A percentile compares a stretch with the other conserved stretches of the same genome.
Conservation (phyloP, 2,113 vertebrate genomes). For the Oenanthe oenanthe region DNA sequence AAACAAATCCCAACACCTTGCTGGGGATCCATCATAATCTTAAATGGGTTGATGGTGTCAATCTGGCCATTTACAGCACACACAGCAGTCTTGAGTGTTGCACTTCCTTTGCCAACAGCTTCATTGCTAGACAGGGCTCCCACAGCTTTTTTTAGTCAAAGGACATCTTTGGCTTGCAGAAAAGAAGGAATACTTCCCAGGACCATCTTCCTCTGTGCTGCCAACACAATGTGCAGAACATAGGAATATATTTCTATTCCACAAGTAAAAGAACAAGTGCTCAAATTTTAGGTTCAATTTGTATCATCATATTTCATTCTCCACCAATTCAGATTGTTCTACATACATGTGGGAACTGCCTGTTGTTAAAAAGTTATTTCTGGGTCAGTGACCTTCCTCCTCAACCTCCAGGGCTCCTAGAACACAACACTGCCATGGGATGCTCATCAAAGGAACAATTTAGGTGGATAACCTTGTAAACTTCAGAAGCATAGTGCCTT, state of each 20-base stretch:
- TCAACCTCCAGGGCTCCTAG: background rate
- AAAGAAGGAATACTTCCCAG: background rate
- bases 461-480: background rate
- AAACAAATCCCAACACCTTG: background rate
- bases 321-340: background rate
- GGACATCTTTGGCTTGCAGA: background rate
- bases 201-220: background rate
- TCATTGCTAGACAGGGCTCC: rapidly evolving
- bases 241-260: background rate
- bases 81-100: background rate
- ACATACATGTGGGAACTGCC: background rate
- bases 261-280: background rate
- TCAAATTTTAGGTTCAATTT: background rate
- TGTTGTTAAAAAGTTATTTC: background rate
- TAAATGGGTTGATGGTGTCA: background rate
- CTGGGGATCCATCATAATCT: background rate
- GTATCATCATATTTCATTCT: background rate
- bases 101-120: background rate
- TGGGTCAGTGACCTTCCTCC: background rate
- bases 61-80: background rate
- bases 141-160: background rate
- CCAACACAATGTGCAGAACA: too few species aligned
- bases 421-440: background rate
- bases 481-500: background rate
- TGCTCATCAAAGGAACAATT: background rate